Conservation (phyloP, 2,888 invertebrate genomes). For the Microplitis deprimator region DNA sequence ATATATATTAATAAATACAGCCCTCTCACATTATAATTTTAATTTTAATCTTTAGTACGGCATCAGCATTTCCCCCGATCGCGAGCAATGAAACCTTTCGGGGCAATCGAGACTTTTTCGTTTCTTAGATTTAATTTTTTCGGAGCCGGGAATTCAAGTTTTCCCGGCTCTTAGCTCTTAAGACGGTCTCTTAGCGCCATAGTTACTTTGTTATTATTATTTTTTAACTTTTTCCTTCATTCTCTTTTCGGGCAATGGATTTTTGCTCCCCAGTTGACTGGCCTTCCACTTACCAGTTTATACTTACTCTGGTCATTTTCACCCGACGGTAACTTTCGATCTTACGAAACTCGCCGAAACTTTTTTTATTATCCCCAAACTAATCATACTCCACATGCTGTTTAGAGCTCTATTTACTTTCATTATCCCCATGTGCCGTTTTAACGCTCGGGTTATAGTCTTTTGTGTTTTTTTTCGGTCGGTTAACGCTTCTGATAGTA, state of each 20-base stretch:
- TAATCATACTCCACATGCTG: conserved; percentile 14
- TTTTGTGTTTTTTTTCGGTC: conserved; percentile 33
- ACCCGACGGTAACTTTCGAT: background rate
- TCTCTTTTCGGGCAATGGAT: conserved; percentile 15
- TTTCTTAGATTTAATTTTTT: too few species aligned
- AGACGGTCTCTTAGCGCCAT: too few species aligned
- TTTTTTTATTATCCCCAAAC: conserved; percentile 23
- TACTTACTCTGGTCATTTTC: conserved; percentile 5
- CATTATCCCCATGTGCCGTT: background rate
- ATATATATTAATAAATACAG: too few species aligned
- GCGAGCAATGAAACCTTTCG: too few species aligned
- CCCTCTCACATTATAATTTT: too few species aligned
- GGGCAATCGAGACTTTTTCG: too few species aligned
- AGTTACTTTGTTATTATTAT: background rate
- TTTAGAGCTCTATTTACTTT: conserved; percentile 11
- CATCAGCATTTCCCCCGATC: too few species aligned
- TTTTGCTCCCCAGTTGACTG: background rate
- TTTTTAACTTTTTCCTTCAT: background rate
- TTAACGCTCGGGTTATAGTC: background rate
- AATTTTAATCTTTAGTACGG: too few species aligned
- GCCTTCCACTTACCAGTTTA: conserved; percentile 1
- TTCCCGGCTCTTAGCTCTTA: too few species aligned
- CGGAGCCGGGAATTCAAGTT: too few species aligned
- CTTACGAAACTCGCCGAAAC: background rate
- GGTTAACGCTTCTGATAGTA: conserved; percentile 6